phyloP scores from a whole-genome alignment of 2,113 vertebrate species.

The Electrona antarctica region DNA sequence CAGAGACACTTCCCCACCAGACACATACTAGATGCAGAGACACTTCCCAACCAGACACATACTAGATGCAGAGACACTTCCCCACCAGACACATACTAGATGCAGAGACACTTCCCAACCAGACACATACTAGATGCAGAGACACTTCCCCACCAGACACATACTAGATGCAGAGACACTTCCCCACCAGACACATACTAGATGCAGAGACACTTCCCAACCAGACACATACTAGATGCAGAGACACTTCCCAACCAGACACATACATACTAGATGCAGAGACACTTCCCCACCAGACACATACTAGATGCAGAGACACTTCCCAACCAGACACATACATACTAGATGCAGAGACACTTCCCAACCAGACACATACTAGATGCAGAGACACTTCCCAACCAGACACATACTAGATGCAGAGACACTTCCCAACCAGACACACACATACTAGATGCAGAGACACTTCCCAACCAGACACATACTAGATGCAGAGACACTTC shows the following conservation, averaged over 20 bases:
- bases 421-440: too few relatives aligned
- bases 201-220: constrained; percentile 28
- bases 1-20: constrained; percentile 10
- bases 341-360: constrained; percentile 19
- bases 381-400: constrained; percentile 17
- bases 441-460: constrained; percentile 14
- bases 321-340: too few relatives aligned
- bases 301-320: constrained; percentile 16
- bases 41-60: too few relatives aligned
- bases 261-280: constrained; percentile 14
- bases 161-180: constrained; percentile 16
- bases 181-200: background rate
- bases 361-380: constrained; percentile 3
- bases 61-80: constrained; percentile 19
- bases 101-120: constrained; percentile 17
- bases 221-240: constrained; percentile 7
- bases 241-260: constrained; percentile 13
- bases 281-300: too few relatives aligned
- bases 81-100: constrained; percentile 3
- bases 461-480: too few relatives aligned
- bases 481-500: constrained; percentile 19
- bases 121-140: constrained; percentile 13
- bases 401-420: constrained; percentile 13
- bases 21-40: constrained; percentile 14
- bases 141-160: too few relatives aligned